These are phyloP conservation scores for Xestia sexstrigata DNA, from an alignment of 2,888 invertebrate species.

Conservation along the genomic window DNA sequence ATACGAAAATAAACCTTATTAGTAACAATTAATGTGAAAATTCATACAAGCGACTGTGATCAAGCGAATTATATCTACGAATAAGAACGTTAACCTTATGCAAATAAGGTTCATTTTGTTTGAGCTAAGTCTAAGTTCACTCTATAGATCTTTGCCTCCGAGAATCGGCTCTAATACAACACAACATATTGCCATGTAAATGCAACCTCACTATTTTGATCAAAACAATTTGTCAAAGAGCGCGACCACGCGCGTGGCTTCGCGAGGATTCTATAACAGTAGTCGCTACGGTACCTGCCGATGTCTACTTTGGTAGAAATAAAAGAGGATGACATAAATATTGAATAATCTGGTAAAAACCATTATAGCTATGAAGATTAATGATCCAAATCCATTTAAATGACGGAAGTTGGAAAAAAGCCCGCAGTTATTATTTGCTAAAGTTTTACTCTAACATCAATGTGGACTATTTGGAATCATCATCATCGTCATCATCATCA, in stretches of 20 bases:
- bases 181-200: not conserved
- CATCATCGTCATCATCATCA: no score
- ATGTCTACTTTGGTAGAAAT: not conserved
- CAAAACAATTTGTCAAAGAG: not conserved
- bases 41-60: not conserved
- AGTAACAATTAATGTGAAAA: not conserved
- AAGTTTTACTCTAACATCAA: constrained; percentile 6
- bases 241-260: not conserved
- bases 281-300: not conserved
- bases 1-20: not conserved
- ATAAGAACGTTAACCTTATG: not conserved
- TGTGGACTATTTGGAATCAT: not conserved
- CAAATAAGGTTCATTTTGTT: not conserved
- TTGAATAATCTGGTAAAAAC: constrained; percentile 1
- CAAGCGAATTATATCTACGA: no score
- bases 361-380: constrained; percentile 9
- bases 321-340: constrained; percentile 12
- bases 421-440: constrained; percentile 9
- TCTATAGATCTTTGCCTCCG: not conserved
- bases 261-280: not conserved
- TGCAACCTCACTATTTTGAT: not conserved
- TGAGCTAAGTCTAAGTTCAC: not conserved
- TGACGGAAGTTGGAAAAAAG: constrained; percentile 7
- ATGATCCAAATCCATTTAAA: constrained; percentile 27
- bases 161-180: not conserved